A percentile compares a stretch with the other conserved stretches of the same genome.
Evolutionary conservation across 1,140 invertebrate species (phyloP).

Genomic region (Artemia franciscana): DNA sequence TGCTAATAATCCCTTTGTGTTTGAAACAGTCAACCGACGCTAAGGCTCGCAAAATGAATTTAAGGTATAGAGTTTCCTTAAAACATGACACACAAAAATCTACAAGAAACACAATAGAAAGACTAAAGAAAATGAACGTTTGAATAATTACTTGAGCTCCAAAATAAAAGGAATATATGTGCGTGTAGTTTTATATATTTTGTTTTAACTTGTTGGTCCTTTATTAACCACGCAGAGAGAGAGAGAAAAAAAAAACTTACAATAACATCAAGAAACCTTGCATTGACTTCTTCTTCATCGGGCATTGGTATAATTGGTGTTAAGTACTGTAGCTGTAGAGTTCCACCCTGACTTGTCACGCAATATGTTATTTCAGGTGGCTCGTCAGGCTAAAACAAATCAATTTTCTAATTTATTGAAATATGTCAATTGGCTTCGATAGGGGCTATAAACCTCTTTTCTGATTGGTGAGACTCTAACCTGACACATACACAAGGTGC

Average conservation of each 20-base stretch:
- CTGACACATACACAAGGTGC: too few relatives aligned
- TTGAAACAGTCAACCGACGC: too few relatives aligned
- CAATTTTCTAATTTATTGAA: slow-evolving; percentile 14
- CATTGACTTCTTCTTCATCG: slow-evolving; percentile 66
- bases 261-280: slow-evolving; percentile 78
- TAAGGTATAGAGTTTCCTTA: too few relatives aligned
- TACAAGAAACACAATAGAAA: too few relatives aligned
- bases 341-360: slow-evolving; percentile 63
- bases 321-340: slow-evolving; percentile 55
- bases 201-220: too few relatives aligned
- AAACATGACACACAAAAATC: too few relatives aligned
- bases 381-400: slow-evolving; percentile 44
- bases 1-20: too few relatives aligned
- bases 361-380: slow-evolving; percentile 73
- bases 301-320: slow-evolving; percentile 75
- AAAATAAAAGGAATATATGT: too few relatives aligned
- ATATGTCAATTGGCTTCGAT: slow-evolving; percentile 4
- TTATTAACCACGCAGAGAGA: not conserved
- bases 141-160: too few relatives aligned
- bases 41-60: too few relatives aligned
- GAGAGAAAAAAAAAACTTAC: slow-evolving; percentile 26
- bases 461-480: not conserved
- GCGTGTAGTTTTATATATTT: too few relatives aligned
- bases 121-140: too few relatives aligned
- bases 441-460: not conserved